Percentiles rank a stretch among this genome's conserved stretches.
Conservation (phyloP, 2,888 invertebrate species). For the Elegia similella region DNA sequence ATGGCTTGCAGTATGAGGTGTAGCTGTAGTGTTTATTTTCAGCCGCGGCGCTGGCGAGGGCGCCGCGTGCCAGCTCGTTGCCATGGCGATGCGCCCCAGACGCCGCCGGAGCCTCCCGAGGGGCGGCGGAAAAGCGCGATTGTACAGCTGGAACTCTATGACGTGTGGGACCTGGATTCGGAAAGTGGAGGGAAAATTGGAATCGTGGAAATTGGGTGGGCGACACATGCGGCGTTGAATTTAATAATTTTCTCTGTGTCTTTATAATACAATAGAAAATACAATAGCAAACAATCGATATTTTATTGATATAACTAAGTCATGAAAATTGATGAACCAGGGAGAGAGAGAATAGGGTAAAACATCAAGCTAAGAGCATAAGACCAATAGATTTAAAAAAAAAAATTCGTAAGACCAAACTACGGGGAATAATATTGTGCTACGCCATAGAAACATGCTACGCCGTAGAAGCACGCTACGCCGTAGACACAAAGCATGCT, state of each 20-base stretch:
- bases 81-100: slow-evolving; percentile 72
- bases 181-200: slow-evolving; percentile 25
- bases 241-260: too few species aligned
- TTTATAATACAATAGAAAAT: too few species aligned
- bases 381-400: too few species aligned
- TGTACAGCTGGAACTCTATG: slow-evolving; percentile 28
- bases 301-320: too few species aligned
- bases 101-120: slow-evolving; percentile 55
- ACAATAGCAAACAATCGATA: too few species aligned
- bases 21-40: slow-evolving; percentile 70
- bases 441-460: not conserved
- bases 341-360: too few species aligned
- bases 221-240: not conserved
- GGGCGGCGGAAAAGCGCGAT: slow-evolving; percentile 44
- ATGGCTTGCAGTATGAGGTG: slow-evolving; percentile 39
- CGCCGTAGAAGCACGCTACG: not conserved
- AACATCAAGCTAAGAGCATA: too few species aligned
- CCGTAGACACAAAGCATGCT: not conserved
- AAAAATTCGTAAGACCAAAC: too few species aligned
- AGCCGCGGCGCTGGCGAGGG: slow-evolving; percentile 56
- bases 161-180: slow-evolving; percentile 29
- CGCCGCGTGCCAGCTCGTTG: slow-evolving; percentile 61
- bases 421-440: too few species aligned
- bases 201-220: not conserved
- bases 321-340: too few species aligned